Evolutionary conservation across 2,888 invertebrate genomes (phyloP), one percentile per base, ranked within the genome.

Genomic region (Microplitis deprimator): DNA sequence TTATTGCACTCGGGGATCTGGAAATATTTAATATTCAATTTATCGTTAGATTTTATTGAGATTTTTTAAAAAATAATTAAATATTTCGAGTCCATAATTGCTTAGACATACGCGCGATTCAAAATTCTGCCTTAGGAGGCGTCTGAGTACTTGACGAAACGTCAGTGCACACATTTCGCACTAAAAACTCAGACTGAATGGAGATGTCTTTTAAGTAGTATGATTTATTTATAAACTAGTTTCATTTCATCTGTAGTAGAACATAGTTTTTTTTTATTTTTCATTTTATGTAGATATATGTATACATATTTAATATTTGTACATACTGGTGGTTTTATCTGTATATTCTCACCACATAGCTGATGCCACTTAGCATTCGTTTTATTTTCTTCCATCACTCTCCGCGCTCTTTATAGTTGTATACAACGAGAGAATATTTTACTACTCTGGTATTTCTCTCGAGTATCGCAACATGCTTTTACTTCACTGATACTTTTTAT

Each of bases 221-320:
- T 79, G 81, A 83, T 83, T 82, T 83, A 82, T 83, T 79, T 77
- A 79, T 76, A 68, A 77, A 78, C 71, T 68, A 20, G 68, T 73
- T 73, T 68, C 41, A 59, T 17, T 29, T 39, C 59, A 17, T 70
- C 29, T 64, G 17, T 60, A 40, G 13, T 13, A 50, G 41, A 17
- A 71, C 50, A 61, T 39, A 16, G 40, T 71, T 71, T 38, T 10
- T 69, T 16, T 71, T 10, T 50, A 16, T 39, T 40, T n/a, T 39
- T 41, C 68, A 17, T 69, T 50, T 50, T 50, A 50, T 50, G 50
- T 13, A 13, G 8, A 50, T 50, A 13, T 50, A 50, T 50, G 50
- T 50, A 13, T 50, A 50, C 13, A 13, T 50, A 20, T 13, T 64
- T 20, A 64, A 20, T 10, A 17, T 20, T 5, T 64, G 64, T 20